Evolutionary conservation across 2,888 invertebrate genomes (phyloP), one percentile per base, ranked within the genome.

Genomic region (Allolobophora icterica): DNA sequence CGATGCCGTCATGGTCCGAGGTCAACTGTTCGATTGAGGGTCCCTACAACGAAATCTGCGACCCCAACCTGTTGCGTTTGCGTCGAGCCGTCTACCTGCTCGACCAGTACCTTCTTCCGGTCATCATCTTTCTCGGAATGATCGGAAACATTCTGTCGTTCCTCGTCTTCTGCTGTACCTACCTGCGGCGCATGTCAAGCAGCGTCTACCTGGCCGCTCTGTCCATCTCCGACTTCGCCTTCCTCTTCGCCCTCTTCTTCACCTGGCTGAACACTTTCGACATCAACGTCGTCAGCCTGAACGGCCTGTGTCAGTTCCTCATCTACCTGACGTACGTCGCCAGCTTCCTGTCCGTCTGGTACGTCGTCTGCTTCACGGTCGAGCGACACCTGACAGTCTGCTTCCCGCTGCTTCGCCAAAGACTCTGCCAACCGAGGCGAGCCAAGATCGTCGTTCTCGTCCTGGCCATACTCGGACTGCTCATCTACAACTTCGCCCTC

Each of bases 71-170:
- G 19, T 6, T 87, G 34, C 87, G 87, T 15, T 30, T 87, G n/a
- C 87, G 38, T 0, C 87, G 34, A 38, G 90, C 91, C 24, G 34
- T 83, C 15, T 21, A 35, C 40, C 90, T 91, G 40, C 40, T 92
- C 35, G 92, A 92, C 42, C 38, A 89, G 24, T 97, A 97, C 94
- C 97, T 97, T 93, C 97, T 97, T 0, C 97, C 97, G 0, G 94
- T 90, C 58, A 90, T 89, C 90, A 83, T 91, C 42, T 19, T 90
- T 5, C 45, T 90, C 84, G 98, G 98, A 34, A 96, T 96, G 0
- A 94, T 97, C n/a, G 98, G 98, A 13, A 98, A 98, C 94, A 95
- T 96, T 40, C 94, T 97, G 0, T 97, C 97, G 0, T 96, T 97
- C 0, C n/a, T 84, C 71, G 71, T 89, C 89, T 90, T 84, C 91